A percentile compares a stretch with the other conserved stretches of the same genome.
Conservation (phyloP, 2,113 vertebrate species). For the Porphyrio hochstetteri region DNA sequence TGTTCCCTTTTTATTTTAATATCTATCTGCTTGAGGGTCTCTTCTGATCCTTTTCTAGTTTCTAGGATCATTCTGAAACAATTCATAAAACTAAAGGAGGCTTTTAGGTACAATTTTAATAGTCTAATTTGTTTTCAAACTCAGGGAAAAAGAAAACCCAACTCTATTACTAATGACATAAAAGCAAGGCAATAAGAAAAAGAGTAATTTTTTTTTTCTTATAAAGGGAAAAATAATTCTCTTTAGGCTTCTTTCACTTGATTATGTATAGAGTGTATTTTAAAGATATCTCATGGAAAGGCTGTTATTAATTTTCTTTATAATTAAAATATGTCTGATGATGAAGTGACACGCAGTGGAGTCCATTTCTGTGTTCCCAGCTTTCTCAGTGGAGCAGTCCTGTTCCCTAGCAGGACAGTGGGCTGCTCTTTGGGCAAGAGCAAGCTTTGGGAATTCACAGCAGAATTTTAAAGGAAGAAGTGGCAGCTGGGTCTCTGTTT, state of each 20-base stretch:
- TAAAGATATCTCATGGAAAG: background rate
- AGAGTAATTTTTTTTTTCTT: background rate
- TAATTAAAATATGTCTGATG: conserved; percentile 28
- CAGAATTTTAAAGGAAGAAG: background rate
- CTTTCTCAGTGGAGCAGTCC: background rate
- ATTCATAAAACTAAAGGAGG: conserved; percentile 56
- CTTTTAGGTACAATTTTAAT: conserved; percentile 60
- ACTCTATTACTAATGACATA: conserved; percentile 42
- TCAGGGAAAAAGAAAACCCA: conserved; percentile 42
- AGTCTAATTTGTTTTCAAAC: conserved; percentile 64
- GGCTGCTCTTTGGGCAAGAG: background rate
- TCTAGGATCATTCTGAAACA: conserved; percentile 30
- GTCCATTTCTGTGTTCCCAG: background rate
- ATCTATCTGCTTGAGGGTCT: conserved; percentile 47
- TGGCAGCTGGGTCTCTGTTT: background rate
- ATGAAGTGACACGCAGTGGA: background rate
- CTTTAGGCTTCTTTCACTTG: background rate
- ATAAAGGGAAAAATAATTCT: conserved; percentile 26
- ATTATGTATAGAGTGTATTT: background rate
- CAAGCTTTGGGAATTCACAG: background rate
- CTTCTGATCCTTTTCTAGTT: conserved; percentile 31
- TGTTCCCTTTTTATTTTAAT: conserved; percentile 50
- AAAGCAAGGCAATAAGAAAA: conserved; percentile 49
- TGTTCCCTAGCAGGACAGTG: background rate
- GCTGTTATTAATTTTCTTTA: background rate